A percentile compares a stretch with the other conserved stretches of the same genome.
These are phyloP conservation scores for Euborellia annulipes DNA, from an alignment of 1,140 invertebrate species.

Conservation along the genomic window DNA sequence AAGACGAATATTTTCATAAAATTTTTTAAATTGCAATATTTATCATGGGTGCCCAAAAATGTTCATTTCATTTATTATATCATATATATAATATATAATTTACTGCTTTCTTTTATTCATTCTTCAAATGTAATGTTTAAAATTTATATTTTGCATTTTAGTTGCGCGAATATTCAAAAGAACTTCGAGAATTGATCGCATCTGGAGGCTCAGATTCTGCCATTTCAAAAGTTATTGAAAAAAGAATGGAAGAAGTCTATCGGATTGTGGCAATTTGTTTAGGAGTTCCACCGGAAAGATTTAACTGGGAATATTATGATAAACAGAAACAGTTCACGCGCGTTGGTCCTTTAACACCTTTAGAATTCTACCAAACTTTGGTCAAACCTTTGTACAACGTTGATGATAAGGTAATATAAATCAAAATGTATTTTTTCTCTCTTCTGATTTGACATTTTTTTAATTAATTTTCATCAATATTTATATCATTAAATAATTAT, in stretches of 20 bases:
- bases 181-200: constrained; percentile 42
- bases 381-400: constrained; percentile 68
- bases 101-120: constrained; percentile 1
- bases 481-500: background rate
- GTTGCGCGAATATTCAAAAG: constrained; percentile 66
- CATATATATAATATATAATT: background rate
- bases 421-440: background rate
- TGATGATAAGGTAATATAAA: constrained; percentile 53
- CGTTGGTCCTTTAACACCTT: constrained; percentile 57
- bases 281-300: constrained; percentile 63
- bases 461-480: background rate
- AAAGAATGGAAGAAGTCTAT: constrained; percentile 61
- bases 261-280: constrained; percentile 66
- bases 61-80: background rate
- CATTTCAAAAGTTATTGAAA: constrained; percentile 37
- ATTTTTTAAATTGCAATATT: no score
- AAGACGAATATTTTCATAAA: no score
- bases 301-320: constrained; percentile 78
- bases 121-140: constrained; percentile 7
- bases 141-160: constrained; percentile 23
- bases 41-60: no score
- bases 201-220: constrained; percentile 37
- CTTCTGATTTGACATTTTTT: background rate
- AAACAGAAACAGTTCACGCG: constrained; percentile 63
- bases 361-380: constrained; percentile 64